Evolutionary conservation across 2,113 vertebrate species (phyloP), one percentile per base, ranked within the genome.

Genomic region (Bubo scandiacus): DNA sequence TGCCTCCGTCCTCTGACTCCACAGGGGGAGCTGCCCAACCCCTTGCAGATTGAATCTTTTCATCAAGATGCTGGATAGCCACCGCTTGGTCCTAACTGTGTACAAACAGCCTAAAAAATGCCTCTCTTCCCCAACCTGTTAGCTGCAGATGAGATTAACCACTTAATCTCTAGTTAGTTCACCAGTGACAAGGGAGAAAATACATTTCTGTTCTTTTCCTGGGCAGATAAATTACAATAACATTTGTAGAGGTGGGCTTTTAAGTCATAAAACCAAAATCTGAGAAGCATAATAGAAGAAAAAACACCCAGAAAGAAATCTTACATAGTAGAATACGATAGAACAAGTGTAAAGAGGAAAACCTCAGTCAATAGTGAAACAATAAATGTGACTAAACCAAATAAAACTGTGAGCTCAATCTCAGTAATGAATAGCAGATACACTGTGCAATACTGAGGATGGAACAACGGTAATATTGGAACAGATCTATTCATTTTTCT

Each of bases 311-410:
- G n/a, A 47, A 89, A 74, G 25, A n/a, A 79, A 63, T 54, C 8
- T 42, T 70, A 23, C 16, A 7, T 11, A 67, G 16, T 5, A 54
- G 21, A 71, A 16, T 71, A 47, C 7, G 57, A 18, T 1, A 63
- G 21, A 79, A 15, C 6, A 61, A 38, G 6, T 29, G 20, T 34
- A 55, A 93, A 36, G 26, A 49, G 14, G 10, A 94, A 91, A 87
- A 5, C 11, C 2, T 55, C 29, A 67, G 27, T 12, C 0, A 0
- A 66, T 9, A 87, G 15, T 12, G 43, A 78, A 85, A 29, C 17
- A 81, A 40, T 52, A 74, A 71, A 67, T 26, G 20, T 1, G 2
- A 51, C 23, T 45, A 36, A 59, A 94, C 74, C 23, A 59, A 78
- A 40, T 36, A 16, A 62, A 74, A 49, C 7, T 30, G 4, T 20